Conservation (phyloP, 2,113 vertebrate genomes). For the Gambusia affinis region DNA sequence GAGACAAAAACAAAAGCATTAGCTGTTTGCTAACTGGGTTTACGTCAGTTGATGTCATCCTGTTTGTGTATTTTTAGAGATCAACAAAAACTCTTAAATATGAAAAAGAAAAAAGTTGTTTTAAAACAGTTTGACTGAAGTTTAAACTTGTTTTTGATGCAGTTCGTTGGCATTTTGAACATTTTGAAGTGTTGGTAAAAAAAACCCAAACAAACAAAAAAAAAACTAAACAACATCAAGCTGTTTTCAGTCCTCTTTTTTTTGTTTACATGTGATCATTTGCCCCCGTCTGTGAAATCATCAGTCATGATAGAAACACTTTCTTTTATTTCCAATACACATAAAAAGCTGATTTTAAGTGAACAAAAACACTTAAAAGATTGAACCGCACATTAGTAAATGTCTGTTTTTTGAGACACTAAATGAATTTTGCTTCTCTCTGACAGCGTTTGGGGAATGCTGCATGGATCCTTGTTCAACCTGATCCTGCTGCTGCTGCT, state of each 20-base stretch:
- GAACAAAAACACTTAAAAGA: no score
- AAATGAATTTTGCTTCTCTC: not conserved
- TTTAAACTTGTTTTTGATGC: not conserved
- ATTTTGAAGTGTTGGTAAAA: no score
- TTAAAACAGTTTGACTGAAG: not conserved
- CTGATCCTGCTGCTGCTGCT: constrained; percentile 82
- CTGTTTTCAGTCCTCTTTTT: no score
- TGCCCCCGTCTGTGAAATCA: no score
- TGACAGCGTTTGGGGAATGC: constrained; percentile 82
- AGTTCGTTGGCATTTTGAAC: no score
- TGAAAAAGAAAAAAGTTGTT: not conserved
- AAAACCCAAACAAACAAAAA: no score
- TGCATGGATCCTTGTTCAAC: constrained; percentile 84
- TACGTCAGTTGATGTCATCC: not conserved
- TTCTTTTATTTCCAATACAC: no score
- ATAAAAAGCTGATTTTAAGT: no score
- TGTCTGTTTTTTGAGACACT: not conserved
- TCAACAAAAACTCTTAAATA: not conserved
- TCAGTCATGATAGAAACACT: not conserved
- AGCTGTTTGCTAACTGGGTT: not conserved
- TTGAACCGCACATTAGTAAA: not conserved
- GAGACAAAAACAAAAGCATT: not conserved
- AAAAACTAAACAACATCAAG: no score
- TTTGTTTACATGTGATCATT: no score
- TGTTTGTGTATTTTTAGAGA: not conserved